Base-by-base conservation (phyloP, 2,113 vertebrate species). In the Pelobates fuscus region DNA sequence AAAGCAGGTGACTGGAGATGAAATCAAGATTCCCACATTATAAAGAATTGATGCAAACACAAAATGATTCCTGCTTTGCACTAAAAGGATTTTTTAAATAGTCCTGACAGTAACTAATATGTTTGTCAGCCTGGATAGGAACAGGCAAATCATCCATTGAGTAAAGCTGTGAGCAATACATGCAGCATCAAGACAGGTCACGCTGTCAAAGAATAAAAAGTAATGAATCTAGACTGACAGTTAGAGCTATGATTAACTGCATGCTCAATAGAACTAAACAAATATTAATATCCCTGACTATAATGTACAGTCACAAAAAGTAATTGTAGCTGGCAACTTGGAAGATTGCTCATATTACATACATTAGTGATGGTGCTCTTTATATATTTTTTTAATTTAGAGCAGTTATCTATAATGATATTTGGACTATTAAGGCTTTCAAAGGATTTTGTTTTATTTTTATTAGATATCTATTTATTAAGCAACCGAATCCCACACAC, bases 361-460 rank as follows among this genome's bases (percentile, higher is more conserved):
- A 62, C 27, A 60, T 60, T 27, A 62, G 27, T 32, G 5, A 62
- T 27, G n/a, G 15, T 29, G 29, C 17, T 20, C 27, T 8, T 32
- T 29, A 26, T n/a, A 62, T 32, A 21, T n/a, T n/a, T 32, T 32
- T 62, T 62, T 62, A 62, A 37, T 62, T 62, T 62, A n/a, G 32
- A 24, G 20, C 18, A 37, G 24, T 62, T 20, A 62, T 62, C 17
- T 20, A 6, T 62, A 29, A 61, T 61, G 59, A 24, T 61, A 61
- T 61, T 30, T 61, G 17, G 25, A 18, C n/a, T 52, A 5, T 52
- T 5, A 18, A 52, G 18, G 18, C 46, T 52, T 1, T 52, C 46
- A 10, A 15, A 52, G 46, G 46, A 52, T 25, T n/a, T 30, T 17
- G n/a, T n/a, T n/a, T 6, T 12, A 30, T 62, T 20, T 62, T 20